Percentiles rank a stretch among this genome's conserved stretches.
Evolutionary conservation across 1,140 invertebrate genomes (phyloP).

Genomic region (Nasonia longicornis): DNA sequence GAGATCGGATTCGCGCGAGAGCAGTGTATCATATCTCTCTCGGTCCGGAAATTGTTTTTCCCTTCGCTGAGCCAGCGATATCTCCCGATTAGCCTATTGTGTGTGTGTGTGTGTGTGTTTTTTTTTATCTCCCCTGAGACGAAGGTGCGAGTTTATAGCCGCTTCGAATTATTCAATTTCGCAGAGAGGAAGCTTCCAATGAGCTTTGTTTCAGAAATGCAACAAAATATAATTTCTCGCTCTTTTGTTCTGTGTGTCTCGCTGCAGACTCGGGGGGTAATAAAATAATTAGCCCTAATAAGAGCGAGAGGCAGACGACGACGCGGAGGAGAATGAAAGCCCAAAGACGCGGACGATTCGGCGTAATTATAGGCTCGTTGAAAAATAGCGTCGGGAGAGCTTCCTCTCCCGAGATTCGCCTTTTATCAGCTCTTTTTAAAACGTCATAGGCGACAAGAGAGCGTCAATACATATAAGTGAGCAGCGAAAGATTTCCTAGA

Average conservation of each 20-base stretch:
- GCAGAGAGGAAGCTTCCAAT: background rate
- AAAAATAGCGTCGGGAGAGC: conserved; percentile 26
- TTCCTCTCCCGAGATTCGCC: conserved; percentile 30
- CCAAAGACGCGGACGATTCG: conserved; percentile 4
- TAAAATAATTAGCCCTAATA: conserved; percentile 24
- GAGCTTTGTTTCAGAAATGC: background rate
- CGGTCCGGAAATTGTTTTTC: conserved; percentile 2
- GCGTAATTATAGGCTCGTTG: conserved; percentile 35
- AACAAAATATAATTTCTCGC: background rate
- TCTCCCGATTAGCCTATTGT: background rate
- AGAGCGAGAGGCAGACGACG: background rate
- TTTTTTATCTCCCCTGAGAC: background rate
- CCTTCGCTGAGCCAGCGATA: background rate
- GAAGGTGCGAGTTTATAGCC: background rate
- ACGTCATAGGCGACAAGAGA: no score
- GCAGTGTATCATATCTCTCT: background rate
- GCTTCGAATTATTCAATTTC: background rate
- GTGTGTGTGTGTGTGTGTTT: background rate
- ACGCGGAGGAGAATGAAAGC: conserved; percentile 10
- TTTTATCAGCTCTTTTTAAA: background rate
- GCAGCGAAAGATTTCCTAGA: background rate
- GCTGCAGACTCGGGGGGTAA: background rate
- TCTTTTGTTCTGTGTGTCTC: background rate
- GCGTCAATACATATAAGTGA: no score
- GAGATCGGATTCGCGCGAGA: background rate